A percentile compares a stretch with the other conserved stretches of the same genome.
Evolutionary conservation across 2,888 invertebrate genomes (phyloP).

Genomic region (Cyaniris semiargus): DNA sequence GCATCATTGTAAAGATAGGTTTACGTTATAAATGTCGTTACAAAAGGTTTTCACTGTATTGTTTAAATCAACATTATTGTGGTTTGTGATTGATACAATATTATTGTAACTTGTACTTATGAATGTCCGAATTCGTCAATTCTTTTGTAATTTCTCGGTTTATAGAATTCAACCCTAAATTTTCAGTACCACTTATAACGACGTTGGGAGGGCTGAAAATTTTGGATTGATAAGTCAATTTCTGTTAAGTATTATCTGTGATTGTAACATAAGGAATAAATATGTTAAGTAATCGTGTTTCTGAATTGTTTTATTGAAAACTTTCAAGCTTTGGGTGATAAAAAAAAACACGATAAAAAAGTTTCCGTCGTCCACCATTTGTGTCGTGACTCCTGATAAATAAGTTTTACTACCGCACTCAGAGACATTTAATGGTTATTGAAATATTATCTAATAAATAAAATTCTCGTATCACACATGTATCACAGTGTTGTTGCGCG

Average conservation of each 20-base stretch:
- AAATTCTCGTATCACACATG: no score
- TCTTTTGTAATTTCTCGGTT: neutral
- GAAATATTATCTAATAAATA: no score
- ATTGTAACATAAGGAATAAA: constrained; percentile 7
- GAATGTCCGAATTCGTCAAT: neutral
- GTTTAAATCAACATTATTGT: neutral
- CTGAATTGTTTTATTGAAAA: neutral
- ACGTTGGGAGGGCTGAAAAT: no score
- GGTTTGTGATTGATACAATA: neutral
- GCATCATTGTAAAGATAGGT: neutral
- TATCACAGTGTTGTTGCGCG: no score
- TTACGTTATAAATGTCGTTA: neutral
- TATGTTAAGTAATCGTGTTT: neutral
- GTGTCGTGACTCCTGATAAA: no score
- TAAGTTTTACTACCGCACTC: no score
- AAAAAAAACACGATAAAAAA: no score
- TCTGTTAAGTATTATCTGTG: neutral
- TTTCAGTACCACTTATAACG: no score
- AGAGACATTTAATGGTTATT: no score
- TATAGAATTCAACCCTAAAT: no score
- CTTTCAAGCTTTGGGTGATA: no score
- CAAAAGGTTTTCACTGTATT: neutral
- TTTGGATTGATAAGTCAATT: neutral
- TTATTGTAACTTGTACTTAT: neutral
- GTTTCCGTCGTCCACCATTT: no score